phyloP scores from a whole-genome alignment of 2,888 invertebrate genomes.

The Merodon equestris region DNA sequence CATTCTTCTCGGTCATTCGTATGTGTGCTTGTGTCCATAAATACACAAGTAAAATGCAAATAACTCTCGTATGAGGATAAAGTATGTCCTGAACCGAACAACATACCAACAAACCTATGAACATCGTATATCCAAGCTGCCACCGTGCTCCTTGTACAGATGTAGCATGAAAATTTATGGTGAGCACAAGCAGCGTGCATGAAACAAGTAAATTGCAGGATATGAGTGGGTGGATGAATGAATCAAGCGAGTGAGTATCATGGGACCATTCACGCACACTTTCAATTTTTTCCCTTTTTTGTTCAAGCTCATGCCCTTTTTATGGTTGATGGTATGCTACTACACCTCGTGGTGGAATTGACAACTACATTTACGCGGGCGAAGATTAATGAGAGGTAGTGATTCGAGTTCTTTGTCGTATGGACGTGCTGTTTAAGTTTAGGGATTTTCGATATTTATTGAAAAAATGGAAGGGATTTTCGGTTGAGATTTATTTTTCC shows the following conservation, averaged over 20 bases:
- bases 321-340: conserved; percentile 5
- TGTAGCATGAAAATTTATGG: conserved; percentile 36
- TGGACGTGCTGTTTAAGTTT: too few relatives aligned
- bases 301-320: neutral
- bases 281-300: neutral
- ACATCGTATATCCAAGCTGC: too few relatives aligned
- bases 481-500: too few relatives aligned
- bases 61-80: too few relatives aligned
- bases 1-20: neutral
- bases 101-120: too few relatives aligned
- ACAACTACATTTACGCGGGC: conserved; percentile 37
- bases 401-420: conserved; percentile 28
- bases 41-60: conserved; percentile 24
- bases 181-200: conserved; percentile 18
- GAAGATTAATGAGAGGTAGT: conserved; percentile 41
- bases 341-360: conserved; percentile 11
- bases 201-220: conserved; percentile 35
- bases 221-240: conserved; percentile 49
- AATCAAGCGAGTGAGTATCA: conserved; percentile 45
- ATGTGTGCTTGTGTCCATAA: neutral
- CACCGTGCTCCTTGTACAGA: conserved; percentile 1
- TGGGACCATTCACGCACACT: conserved; percentile 28
- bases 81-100: too few relatives aligned
- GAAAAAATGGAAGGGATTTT: too few relatives aligned
- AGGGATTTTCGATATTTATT: too few relatives aligned